Evolutionary conservation across 2,888 invertebrate genomes (phyloP), one percentile per base, ranked within the genome.

Genomic region (Ypsolopha sequella): DNA sequence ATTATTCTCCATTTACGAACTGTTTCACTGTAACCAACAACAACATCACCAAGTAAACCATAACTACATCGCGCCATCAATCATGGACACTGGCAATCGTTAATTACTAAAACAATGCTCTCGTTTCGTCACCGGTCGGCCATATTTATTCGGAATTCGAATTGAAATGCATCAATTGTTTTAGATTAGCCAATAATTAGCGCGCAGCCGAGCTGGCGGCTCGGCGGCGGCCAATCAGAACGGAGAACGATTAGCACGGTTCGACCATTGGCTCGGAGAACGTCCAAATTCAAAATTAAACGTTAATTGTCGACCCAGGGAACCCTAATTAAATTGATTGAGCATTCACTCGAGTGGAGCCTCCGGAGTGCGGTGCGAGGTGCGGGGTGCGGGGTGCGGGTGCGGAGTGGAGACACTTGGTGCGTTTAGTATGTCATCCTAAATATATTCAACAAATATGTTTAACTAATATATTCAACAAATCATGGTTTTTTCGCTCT

Each of bases 181-280:
- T 72, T 62, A 58, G 59, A 54, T 53, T 59, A 60, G 72, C 79
- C 78, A 79, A 76, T 81, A 79, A 81, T 80, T 80, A 77, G 76
- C 56, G 56, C 58, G 62, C 59, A 59, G 65, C 57, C 60, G 57
- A 53, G 54, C n/a, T n/a, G n/a, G n/a, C n/a, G n/a, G n/a, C n/a
- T n/a, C 59, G 53, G 55, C 58, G 51, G 56, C 59, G 58, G 75
- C 81, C 82, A 80, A 80, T 80, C 73, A 66, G 62, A 58, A 64
- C 54, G 60, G 60, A 55, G 63, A 61, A 55, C 60, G 58, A 58
- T 63, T 55, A 57, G 64, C 65, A 57, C 62, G 62, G 65, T 54
- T 55, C 60, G 56, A 56, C 65, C 66, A 74, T 74, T 76, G 71
- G 76, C 65, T 62, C 62, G 60, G 59, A 60, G 51, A 59, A 50